Conservation (phyloP, 2,888 invertebrate genomes). For the Stratiomys singularior region DNA sequence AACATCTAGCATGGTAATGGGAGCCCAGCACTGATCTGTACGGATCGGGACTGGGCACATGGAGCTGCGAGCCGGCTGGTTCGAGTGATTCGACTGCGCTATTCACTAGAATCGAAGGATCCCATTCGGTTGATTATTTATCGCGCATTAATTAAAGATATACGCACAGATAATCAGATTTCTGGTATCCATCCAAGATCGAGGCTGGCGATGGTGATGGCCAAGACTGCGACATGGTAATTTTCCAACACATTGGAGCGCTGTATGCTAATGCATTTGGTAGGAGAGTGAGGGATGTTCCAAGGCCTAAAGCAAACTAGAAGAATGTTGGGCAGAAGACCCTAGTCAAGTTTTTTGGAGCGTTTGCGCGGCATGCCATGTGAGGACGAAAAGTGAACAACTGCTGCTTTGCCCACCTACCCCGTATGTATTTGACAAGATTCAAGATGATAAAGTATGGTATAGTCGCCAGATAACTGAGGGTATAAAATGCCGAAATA, state of each 20-base stretch:
- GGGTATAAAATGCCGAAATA: conserved; percentile 52
- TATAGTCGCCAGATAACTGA: conserved; percentile 37
- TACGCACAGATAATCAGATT: conserved; percentile 53
- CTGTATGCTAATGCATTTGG: not conserved
- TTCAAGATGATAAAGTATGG: conserved; percentile 43
- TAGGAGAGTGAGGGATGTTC: conserved; percentile 27
- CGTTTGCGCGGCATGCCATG: no score
- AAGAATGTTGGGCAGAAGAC: not conserved
- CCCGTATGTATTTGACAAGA: not conserved
- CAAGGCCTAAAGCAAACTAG: not conserved
- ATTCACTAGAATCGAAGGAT: conserved; percentile 45
- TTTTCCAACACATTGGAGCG: conserved; percentile 2
- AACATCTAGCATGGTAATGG: not conserved
- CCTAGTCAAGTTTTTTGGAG: no score
- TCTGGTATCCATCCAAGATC: conserved; percentile 45
- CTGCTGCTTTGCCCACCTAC: no score
- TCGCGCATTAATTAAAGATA: conserved; percentile 53
- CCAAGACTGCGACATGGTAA: conserved; percentile 11
- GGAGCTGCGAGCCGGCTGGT: not conserved
- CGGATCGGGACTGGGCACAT: not conserved
- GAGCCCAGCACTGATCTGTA: not conserved
- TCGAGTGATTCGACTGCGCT: not conserved
- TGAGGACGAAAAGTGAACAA: no score
- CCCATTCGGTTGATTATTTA: conserved; percentile 53
- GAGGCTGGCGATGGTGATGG: conserved; percentile 22